phyloP scores from a whole-genome alignment of 2,888 invertebrate genomes.

The Halictus quadricinctus region DNA sequence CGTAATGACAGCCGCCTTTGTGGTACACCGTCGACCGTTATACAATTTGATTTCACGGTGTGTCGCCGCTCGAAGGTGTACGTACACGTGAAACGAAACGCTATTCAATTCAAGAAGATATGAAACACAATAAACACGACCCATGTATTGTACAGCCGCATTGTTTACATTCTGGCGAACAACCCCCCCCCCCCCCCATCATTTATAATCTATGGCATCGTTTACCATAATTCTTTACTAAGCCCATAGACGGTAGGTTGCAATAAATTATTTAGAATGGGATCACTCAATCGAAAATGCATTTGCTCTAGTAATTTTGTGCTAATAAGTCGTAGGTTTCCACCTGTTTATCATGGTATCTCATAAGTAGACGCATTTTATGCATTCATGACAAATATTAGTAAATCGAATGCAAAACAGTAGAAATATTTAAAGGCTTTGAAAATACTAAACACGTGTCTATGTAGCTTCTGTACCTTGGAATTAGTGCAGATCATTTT shows the following conservation, averaged over 20 bases:
- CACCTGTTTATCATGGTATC: neutral
- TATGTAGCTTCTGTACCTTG: too few relatives aligned
- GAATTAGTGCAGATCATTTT: too few relatives aligned
- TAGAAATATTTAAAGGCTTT: too few relatives aligned
- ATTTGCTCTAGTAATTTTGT: neutral
- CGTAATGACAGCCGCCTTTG: conserved; percentile 37
- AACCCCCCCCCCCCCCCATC: neutral
- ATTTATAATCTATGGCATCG: neutral
- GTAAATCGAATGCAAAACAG: too few relatives aligned
- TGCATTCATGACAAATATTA: neutral
- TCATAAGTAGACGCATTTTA: neutral
- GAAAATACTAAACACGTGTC: too few relatives aligned
- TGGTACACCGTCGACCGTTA: conserved; percentile 44
- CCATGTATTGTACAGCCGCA: neutral
- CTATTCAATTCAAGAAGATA: neutral
- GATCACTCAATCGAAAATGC: too few relatives aligned
- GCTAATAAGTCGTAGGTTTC: neutral
- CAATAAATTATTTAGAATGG: neutral
- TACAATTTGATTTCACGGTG: conserved; percentile 47
- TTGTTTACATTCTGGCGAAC: neutral
- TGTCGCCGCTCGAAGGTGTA: neutral
- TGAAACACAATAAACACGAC: neutral
- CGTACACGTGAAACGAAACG: neutral
- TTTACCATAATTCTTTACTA: neutral
- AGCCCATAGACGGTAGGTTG: neutral